Evolutionary conservation across 2,113 vertebrate species (phyloP).

Genomic region (Nansenia antarctica): DNA sequence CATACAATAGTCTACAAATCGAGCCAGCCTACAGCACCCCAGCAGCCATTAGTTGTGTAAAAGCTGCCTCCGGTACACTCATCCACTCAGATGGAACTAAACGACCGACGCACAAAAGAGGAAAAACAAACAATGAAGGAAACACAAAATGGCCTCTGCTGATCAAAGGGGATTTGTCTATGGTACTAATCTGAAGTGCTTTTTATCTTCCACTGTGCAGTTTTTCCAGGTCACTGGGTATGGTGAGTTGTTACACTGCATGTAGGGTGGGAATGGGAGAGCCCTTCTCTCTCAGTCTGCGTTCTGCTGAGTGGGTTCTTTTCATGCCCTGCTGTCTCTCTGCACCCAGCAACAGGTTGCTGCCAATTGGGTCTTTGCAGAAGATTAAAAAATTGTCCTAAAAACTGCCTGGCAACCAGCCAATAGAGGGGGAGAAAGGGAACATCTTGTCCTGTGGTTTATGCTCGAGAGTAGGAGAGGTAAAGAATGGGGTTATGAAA

Average conservation of each 20-base stretch:
- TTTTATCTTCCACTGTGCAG: constrained; percentile 28
- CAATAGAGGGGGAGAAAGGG: background rate
- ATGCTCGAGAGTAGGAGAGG: background rate
- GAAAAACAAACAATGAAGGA: constrained; percentile 36
- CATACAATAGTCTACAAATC: too few relatives aligned
- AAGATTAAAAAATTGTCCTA: background rate
- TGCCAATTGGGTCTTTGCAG: background rate
- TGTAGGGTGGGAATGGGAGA: background rate
- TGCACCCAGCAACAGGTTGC: constrained; percentile 18
- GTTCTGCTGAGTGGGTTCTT: constrained; percentile 7
- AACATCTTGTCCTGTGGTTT: background rate
- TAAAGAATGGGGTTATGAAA: background rate
- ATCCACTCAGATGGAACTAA: constrained; percentile 11
- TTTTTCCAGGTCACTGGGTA: constrained; percentile 56
- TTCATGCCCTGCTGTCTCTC: constrained; percentile 4
- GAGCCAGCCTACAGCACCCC: too few relatives aligned
- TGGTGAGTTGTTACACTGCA: background rate
- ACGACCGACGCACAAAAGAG: background rate
- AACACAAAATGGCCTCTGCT: constrained; percentile 19
- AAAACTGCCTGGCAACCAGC: background rate
- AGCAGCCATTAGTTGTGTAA: constrained; percentile 16
- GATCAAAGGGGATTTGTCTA: constrained; percentile 28
- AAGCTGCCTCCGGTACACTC: constrained; percentile 16
- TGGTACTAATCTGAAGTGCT: constrained; percentile 21
- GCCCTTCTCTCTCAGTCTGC: background rate